Conservation (phyloP, 2,113 vertebrate species). For the Festucalex cinctus region DNA sequence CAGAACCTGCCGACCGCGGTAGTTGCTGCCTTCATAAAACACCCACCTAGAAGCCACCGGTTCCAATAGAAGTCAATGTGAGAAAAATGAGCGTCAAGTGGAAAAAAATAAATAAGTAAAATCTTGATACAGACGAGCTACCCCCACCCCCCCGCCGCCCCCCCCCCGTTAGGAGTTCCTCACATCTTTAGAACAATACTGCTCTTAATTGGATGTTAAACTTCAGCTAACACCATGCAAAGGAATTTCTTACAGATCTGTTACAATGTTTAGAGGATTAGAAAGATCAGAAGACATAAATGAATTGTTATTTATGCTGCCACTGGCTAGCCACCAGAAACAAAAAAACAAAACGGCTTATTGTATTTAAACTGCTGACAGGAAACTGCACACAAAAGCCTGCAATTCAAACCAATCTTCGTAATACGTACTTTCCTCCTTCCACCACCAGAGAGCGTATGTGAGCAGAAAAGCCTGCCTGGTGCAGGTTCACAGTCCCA, state of each 20-base stretch:
- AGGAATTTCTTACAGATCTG: conserved; percentile 16
- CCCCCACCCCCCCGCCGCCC: too few species aligned
- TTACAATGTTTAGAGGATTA: conserved; percentile 6
- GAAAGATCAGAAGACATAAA: not conserved
- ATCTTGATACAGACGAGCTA: not conserved
- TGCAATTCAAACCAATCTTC: not conserved
- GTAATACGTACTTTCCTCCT: conserved; percentile 78
- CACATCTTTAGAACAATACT: not conserved
- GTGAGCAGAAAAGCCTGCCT: conserved; percentile 75
- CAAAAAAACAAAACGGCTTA: not conserved
- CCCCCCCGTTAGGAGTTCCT: not conserved
- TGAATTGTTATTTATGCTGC: too few species aligned
- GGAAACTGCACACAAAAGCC: not conserved
- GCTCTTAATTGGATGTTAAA: not conserved
- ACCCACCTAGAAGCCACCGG: conserved; percentile 78
- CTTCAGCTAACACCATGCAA: conserved; percentile 2
- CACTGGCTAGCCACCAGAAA: too few species aligned
- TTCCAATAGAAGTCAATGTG: not conserved
- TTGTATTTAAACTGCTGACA: not conserved
- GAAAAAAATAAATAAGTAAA: not conserved
- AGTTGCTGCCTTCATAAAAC: conserved; percentile 83
- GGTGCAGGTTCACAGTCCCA: conserved; percentile 76
- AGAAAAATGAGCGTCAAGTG: not conserved
- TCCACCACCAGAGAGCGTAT: conserved; percentile 84
- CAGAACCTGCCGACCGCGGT: conserved; percentile 84